These are phyloP conservation scores for Antechinus flavipes DNA, from an alignment of 2,113 vertebrate genomes.

Conservation along the genomic window DNA sequence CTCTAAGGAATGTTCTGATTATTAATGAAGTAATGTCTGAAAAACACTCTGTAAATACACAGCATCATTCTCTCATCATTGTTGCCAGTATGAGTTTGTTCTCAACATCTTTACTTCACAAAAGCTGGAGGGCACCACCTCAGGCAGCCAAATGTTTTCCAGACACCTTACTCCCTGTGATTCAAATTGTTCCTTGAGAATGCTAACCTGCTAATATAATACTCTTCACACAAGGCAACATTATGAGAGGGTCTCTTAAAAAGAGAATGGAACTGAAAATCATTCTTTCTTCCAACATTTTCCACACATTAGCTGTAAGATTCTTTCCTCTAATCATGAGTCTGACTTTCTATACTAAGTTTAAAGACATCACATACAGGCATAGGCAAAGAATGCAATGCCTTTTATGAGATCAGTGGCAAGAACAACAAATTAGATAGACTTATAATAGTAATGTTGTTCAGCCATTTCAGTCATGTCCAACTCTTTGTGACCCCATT, in stretches of 20 bases:
- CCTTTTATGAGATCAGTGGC: background rate
- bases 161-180: background rate
- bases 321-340: conserved; percentile 3
- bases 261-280: background rate
- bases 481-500: background rate
- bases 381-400: background rate
- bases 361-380: background rate
- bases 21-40: conserved; percentile 79
- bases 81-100: conserved; percentile 42
- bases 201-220: background rate
- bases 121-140: conserved; percentile 1
- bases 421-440: background rate
- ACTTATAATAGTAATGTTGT: background rate
- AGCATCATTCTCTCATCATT: conserved; percentile 58
- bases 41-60: conserved; percentile 66
- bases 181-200: background rate
- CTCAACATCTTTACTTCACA: conserved; percentile 48
- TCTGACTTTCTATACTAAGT: conserved; percentile 27
- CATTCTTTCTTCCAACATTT: conserved; percentile 45
- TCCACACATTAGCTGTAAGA: background rate
- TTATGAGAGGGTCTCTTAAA: background rate
- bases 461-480: background rate
- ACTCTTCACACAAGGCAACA: background rate
- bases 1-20: conserved; percentile 70
- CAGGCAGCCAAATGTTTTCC: conserved; percentile 10